phyloP scores from a whole-genome alignment of 2,888 invertebrate species.

The Aphrophora alni region DNA sequence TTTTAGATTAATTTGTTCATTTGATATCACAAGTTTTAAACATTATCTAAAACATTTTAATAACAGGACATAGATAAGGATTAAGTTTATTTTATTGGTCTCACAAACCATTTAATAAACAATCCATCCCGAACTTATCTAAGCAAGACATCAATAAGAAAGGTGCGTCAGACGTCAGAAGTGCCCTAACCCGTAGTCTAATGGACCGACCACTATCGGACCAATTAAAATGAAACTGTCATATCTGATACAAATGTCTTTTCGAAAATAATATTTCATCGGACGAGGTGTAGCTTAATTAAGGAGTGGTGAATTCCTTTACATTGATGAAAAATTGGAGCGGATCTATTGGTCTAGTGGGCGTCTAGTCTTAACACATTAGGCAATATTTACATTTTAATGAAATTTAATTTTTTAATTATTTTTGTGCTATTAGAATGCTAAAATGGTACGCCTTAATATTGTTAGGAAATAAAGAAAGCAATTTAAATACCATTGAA shows the following conservation, averaged over 20 bases:
- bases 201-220: not conserved
- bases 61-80: no score
- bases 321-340: not conserved
- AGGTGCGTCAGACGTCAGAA: not conserved
- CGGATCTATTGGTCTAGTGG: not conserved
- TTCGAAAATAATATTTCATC: not conserved
- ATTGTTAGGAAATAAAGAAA: not conserved
- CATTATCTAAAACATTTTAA: no score
- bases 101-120: not conserved
- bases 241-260: conserved; percentile 9
- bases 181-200: not conserved
- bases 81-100: not conserved
- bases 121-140: not conserved
- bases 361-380: not conserved
- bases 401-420: not conserved
- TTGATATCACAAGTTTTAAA: no score
- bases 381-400: not conserved
- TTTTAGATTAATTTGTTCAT: no score
- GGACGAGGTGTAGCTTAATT: not conserved
- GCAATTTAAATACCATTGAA: not conserved
- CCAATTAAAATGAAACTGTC: conserved; percentile 9
- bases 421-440: not conserved
- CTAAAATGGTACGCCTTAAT: not conserved
- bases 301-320: not conserved
- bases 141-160: not conserved